phyloP scores from a whole-genome alignment of 1,140 invertebrate species.

The Trachymyrmex cornetzi region DNA sequence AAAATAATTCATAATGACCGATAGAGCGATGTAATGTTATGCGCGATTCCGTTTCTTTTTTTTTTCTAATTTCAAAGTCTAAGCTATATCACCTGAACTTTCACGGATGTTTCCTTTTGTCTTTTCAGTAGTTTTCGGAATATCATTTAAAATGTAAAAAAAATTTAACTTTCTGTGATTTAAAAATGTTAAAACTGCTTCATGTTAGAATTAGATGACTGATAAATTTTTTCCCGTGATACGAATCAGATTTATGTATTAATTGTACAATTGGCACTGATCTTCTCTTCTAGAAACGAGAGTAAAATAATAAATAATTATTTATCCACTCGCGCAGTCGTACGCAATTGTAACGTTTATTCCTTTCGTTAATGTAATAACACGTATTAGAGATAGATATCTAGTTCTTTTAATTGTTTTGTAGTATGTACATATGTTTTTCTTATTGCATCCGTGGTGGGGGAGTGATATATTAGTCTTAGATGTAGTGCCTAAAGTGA shows the following conservation, averaged over 20 bases:
- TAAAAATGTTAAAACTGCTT: neutral
- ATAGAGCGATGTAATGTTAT: neutral
- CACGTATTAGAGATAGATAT: conserved; percentile 38
- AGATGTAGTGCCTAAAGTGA: conserved; percentile 82
- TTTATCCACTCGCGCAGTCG: conserved; percentile 14
- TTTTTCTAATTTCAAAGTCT: conserved; percentile 27
- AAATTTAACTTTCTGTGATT: conserved; percentile 3
- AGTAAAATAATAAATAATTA: neutral
- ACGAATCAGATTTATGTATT: neutral
- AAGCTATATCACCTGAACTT: conserved; percentile 10
- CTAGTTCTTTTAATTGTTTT: conserved; percentile 70
- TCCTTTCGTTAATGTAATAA: conserved; percentile 53
- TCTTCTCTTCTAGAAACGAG: conserved; percentile 2
- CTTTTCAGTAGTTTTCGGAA: neutral
- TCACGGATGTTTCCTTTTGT: conserved; percentile 20
- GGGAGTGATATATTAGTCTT: conserved; percentile 78
- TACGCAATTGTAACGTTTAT: conserved; percentile 55
- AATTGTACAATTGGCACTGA: neutral
- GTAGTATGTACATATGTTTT: conserved; percentile 78
- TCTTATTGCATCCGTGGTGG: conserved; percentile 72
- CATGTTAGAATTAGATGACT: neutral
- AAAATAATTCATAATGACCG: conserved; percentile 29
- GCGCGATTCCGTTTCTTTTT: neutral
- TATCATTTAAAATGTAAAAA: conserved; percentile 12
- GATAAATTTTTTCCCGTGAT: neutral